Percentiles rank a stretch among this genome's conserved stretches.
Evolutionary conservation across 2,113 vertebrate species (phyloP).

Genomic region (Menidia beryllina): DNA sequence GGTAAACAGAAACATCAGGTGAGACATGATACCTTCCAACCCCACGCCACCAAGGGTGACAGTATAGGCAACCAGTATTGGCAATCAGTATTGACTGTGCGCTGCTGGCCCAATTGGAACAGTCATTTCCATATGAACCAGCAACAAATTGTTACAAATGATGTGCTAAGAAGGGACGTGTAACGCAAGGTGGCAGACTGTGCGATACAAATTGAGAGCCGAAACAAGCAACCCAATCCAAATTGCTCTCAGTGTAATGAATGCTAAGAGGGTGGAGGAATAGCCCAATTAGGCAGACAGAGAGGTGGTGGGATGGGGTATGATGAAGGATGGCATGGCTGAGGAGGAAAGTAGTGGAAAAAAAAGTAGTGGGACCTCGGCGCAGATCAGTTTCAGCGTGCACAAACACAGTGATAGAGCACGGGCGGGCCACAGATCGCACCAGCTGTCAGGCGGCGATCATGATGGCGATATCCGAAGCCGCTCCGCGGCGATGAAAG

Average conservation of each 20-base stretch:
- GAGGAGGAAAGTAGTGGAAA: background rate
- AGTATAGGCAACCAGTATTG: constrained; percentile 57
- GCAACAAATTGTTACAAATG: constrained; percentile 72
- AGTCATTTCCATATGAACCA: constrained; percentile 72
- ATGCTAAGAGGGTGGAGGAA: constrained; percentile 7
- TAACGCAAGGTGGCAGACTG: constrained; percentile 52
- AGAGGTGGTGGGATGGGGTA: constrained; percentile 6
- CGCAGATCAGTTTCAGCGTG: constrained; percentile 29
- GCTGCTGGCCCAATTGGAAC: constrained; percentile 56
- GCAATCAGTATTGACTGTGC: too few relatives aligned
- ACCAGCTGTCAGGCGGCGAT: constrained; percentile 16
- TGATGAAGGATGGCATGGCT: background rate
- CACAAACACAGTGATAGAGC: constrained; percentile 20
- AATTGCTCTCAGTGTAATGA: constrained; percentile 28
- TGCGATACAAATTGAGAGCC: constrained; percentile 28
- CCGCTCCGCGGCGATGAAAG: constrained; percentile 42
- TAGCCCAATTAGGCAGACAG: constrained; percentile 26
- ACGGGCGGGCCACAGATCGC: constrained; percentile 17
- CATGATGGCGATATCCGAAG: constrained; percentile 29
- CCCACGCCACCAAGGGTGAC: background rate
- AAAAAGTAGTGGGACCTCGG: background rate
- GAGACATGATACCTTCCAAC: constrained; percentile 33
- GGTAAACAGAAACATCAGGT: constrained; percentile 3
- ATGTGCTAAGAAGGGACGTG: constrained; percentile 38
- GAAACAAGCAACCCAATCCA: constrained; percentile 23